Conservation (phyloP, 1,140 invertebrate genomes). For the Trachelipus rathkii region DNA sequence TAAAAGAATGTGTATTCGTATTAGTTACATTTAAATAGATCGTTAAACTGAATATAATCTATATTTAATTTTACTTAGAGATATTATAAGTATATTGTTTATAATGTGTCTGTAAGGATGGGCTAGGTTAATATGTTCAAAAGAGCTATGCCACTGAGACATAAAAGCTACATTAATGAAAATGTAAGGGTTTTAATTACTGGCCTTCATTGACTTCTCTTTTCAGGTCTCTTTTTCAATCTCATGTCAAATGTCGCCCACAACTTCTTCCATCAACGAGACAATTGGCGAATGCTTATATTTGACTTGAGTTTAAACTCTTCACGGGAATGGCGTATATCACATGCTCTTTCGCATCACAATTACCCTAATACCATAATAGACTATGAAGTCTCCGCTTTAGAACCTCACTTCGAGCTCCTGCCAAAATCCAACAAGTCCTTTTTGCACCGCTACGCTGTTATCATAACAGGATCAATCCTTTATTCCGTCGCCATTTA, state of each 20-base stretch:
- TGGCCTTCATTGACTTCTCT: too few species aligned
- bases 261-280: constrained; percentile 74
- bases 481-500: constrained; percentile 53
- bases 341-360: constrained; percentile 73
- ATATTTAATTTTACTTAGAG: too few species aligned
- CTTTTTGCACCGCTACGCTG: constrained; percentile 47
- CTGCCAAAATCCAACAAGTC: constrained; percentile 53
- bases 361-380: constrained; percentile 67
- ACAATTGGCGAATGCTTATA: constrained; percentile 76
- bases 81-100: too few species aligned
- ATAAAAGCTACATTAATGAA: too few species aligned
- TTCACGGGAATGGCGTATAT: constrained; percentile 67
- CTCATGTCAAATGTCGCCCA: constrained; percentile 57
- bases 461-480: constrained; percentile 55
- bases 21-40: too few species aligned
- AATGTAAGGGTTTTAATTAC: too few species aligned
- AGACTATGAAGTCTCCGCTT: constrained; percentile 66
- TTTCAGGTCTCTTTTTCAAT: constrained; percentile 13
- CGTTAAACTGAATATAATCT: too few species aligned
- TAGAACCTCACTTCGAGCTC: constrained; percentile 66
- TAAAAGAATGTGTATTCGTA: not conserved
- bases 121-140: too few species aligned
- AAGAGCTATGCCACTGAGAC: too few species aligned
- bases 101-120: too few species aligned
- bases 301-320: constrained; percentile 66